Percentiles rank a stretch among this genome's conserved stretches.
These are phyloP conservation scores for Euplagia quadripunctaria DNA, from an alignment of 2,888 invertebrate species.

Conservation along the genomic window DNA sequence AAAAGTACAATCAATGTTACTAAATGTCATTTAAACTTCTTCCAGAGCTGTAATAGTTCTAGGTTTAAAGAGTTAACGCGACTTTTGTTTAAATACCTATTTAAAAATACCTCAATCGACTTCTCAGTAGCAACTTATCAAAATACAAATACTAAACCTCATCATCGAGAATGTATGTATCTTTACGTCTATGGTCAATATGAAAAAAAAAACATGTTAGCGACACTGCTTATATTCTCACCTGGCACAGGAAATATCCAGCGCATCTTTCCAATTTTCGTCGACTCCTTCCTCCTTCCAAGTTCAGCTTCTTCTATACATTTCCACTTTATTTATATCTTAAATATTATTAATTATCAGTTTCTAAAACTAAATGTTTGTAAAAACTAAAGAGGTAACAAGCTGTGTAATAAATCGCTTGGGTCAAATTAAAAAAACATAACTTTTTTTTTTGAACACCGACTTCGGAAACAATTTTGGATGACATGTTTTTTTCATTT, in stretches of 20 bases:
- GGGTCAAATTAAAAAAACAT: neutral
- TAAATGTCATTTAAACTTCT: too few species aligned
- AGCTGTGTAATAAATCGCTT: slow-evolving; percentile 1
- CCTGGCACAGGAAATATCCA: slow-evolving; percentile 87
- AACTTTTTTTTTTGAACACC: neutral
- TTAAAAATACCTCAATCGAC: too few species aligned
- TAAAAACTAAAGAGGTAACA: slow-evolving; percentile 11
- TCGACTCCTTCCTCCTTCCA: slow-evolving; percentile 39
- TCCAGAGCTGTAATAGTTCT: too few species aligned
- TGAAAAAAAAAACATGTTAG: neutral
- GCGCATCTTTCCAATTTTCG: slow-evolving; percentile 77
- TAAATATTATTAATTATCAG: slow-evolving; percentile 33
- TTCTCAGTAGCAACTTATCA: too few species aligned
- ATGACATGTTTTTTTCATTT: neutral
- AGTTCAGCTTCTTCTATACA: slow-evolving; percentile 58
- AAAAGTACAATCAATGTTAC: too few species aligned
- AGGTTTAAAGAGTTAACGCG: too few species aligned
- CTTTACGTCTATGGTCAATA: too few species aligned
- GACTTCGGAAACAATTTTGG: neutral
- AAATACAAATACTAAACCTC: too few species aligned
- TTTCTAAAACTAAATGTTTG: slow-evolving; percentile 31
- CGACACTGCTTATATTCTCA: slow-evolving; percentile 37
- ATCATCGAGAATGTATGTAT: too few species aligned
- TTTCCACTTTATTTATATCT: slow-evolving; percentile 40
- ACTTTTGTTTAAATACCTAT: too few species aligned